Base-by-base conservation (phyloP, 2,888 invertebrate genomes). In the Chaetogeoica ovagalla region DNA sequence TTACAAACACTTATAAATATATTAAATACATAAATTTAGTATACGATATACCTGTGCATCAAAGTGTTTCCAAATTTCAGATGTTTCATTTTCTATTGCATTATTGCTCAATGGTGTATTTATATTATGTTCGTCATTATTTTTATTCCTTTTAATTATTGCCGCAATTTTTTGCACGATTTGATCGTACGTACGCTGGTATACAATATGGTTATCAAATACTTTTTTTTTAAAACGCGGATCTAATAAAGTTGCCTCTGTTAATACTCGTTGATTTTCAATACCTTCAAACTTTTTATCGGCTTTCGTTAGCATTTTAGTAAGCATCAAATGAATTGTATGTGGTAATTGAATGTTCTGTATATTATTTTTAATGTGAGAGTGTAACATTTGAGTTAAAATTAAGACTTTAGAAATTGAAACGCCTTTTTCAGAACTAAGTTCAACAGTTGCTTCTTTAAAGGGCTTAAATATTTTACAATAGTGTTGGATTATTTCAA, bases 391-490 rank as follows among this genome's bases (percentile, higher is more conserved):
- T 43, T 72, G 48, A 19, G 59, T 75, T 68, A 81, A 52, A 43
- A 72, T 71, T 19, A 74, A 57, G 9, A 75, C 75, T 39, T 81
- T 81, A 23, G 76, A 81, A 55, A 81, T 71, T 30, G 76, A 73
- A 37, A 81, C 62, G 43, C 76, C 71, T 43, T 81, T 81, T 30
- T 75, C 76, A 37, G 2, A 13, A 62, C 76, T 71, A 9, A 82
- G 65, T 70, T 82, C 82, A 60, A 76, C 72, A 37, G 82, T 81
- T 3, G 72, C 79, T 66, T 82, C 83, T 60, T 79, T 82, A 13
- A 82, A 82, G 55, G 81, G 82, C 57, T 82, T 70, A n/a, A 76
- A 43, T 62, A n/a, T n/a, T n/a, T n/a, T n/a, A n/a, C n/a, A n/a
- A n/a, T n/a, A n/a, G n/a, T n/a, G n/a, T n/a, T n/a, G 74, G 60